Evolutionary conservation across 1,140 invertebrate species (phyloP).

Genomic region (Zaprionus davidi): DNA sequence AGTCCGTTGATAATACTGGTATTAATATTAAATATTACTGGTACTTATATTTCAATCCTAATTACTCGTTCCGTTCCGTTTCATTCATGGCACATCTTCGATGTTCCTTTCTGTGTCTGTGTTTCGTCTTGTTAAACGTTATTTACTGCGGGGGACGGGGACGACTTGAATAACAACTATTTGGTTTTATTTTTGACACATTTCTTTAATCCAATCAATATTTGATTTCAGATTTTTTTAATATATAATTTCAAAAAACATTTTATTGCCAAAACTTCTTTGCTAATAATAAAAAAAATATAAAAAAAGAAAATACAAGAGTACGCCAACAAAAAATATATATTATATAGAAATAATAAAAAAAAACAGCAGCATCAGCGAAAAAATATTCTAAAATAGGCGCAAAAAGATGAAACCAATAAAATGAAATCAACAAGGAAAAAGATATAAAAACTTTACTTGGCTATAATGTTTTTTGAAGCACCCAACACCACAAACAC

Average conservation of each 20-base stretch:
- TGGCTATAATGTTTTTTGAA: constrained; percentile 84
- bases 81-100: neutral
- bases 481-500: constrained; percentile 79
- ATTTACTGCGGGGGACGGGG: neutral
- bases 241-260: constrained; percentile 84
- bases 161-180: constrained; percentile 25
- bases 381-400: constrained; percentile 56
- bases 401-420: constrained; percentile 66
- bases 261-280: constrained; percentile 83
- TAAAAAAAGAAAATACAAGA: constrained; percentile 59
- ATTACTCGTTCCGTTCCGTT: neutral
- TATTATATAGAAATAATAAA: constrained; percentile 51
- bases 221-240: constrained; percentile 84
- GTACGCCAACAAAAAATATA: constrained; percentile 67
- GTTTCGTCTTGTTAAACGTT: neutral
- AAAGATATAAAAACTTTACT: constrained; percentile 54
- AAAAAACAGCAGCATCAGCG: constrained; percentile 56
- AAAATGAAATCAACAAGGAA: constrained; percentile 67
- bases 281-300: constrained; percentile 57
- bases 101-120: constrained; percentile 25
- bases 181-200: constrained; percentile 56
- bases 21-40: neutral
- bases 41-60: neutral
- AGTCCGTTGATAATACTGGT: neutral
- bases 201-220: constrained; percentile 80